Evolutionary conservation across 2,888 invertebrate species (phyloP).

Genomic region (Dynastes tityus): DNA sequence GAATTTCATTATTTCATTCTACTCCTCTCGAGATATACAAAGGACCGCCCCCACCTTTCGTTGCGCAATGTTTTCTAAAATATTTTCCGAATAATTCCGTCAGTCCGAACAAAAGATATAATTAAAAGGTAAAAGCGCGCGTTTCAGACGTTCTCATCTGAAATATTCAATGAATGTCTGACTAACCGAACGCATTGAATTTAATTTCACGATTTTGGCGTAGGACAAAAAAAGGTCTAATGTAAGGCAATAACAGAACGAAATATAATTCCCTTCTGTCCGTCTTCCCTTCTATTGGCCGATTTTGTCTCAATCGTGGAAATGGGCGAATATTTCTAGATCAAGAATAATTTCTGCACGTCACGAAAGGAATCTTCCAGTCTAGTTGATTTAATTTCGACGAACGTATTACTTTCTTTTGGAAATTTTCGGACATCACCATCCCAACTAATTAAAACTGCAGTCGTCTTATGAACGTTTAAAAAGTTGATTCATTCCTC

Average conservation of each 20-base stretch:
- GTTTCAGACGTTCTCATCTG: constrained; percentile 8
- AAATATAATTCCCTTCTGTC: neutral
- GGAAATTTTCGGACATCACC: too few relatives aligned
- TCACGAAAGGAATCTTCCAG: too few relatives aligned
- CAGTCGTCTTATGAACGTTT: too few relatives aligned
- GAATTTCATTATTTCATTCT: neutral
- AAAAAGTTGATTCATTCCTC: neutral
- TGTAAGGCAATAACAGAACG: neutral
- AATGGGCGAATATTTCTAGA: too few relatives aligned
- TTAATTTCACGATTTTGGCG: constrained; percentile 26
- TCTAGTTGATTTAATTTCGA: too few relatives aligned
- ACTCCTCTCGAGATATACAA: neutral
- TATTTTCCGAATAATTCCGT: constrained; percentile 9
- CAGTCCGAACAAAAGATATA: constrained; percentile 2
- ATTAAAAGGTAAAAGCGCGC: constrained; percentile 25
- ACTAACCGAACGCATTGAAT: constrained; percentile 21
- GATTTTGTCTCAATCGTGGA: too few relatives aligned
- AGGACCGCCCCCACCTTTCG: neutral
- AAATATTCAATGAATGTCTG: constrained; percentile 36
- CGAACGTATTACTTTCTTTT: too few relatives aligned
- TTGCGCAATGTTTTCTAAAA: neutral
- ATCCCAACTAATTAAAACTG: too few relatives aligned
- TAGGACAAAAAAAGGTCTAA: constrained; percentile 10
- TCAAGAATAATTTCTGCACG: too few relatives aligned
- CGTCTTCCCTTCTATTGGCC: too few relatives aligned